Evolutionary conservation across 2,888 invertebrate species (phyloP), one percentile per base, ranked within the genome.

Genomic region (Cephus sareptanus): DNA sequence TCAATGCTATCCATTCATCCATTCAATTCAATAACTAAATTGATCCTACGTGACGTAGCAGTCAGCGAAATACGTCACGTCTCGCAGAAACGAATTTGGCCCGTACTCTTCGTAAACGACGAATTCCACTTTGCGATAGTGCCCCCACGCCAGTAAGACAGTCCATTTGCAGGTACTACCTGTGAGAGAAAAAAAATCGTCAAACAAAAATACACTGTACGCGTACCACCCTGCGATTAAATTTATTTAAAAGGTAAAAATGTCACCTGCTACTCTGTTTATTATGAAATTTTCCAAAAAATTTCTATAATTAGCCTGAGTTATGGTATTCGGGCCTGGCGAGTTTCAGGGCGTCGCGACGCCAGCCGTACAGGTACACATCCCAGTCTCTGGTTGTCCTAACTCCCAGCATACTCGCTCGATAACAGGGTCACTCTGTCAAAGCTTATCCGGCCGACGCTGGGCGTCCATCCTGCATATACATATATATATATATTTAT

Each of bases 361-460:
- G 71, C 71, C 12, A 34, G 12, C 33, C 71, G 71, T 71, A 34
- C 71, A 71, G 71, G 34, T 71, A 71, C 71, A 11, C 71, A 71
- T 71, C 71, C 71, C 15, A 6, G 71, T 71, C 0, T 71, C 31
- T 34, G 71, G 71, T 71, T 71, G 13, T 34, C 23, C 33, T 34
- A 33, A 31, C 33, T 6, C 31, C 31, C 71, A 34, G 71, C 31
- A 33, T 71, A 31, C 33, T 34, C 71, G 71, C 34, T 71, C 71
- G 71, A 71, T 71, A 71, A 71, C 71, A 33, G 71, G 71, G 31
- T 71, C 71, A 71, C 71, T 34, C 71, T 34, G 71, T 71, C 71
- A 71, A 71, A 31, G 71, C 71, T 71, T 31, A 71, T 71, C 71
- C 71, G 34, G 71, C 71, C 56, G 56, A 56, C 23, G 56, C 56